Conservation (phyloP, 2,888 invertebrate genomes). For the Caenorhabditis virilis region DNA sequence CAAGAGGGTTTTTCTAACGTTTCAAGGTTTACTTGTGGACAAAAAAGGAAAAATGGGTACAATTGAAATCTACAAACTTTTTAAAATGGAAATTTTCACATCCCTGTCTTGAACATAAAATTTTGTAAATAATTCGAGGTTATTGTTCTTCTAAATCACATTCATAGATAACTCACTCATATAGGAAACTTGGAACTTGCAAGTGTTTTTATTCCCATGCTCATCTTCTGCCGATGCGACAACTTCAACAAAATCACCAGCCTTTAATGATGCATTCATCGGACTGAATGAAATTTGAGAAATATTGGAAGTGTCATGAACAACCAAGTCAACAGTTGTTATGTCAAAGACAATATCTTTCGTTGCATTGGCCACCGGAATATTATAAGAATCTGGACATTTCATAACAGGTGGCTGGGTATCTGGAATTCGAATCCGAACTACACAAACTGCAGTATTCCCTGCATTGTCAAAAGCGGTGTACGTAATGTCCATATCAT, state of each 20-base stretch:
- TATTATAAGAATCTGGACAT: constrained; percentile 67
- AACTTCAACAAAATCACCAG: constrained; percentile 47
- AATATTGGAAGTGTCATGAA: constrained; percentile 68
- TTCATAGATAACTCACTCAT: too few species aligned
- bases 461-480: constrained; percentile 96
- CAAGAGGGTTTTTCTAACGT: too few species aligned
- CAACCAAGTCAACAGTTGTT: constrained; percentile 58
- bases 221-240: constrained; percentile 63
- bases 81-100: too few species aligned
- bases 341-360: constrained; percentile 62
- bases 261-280: constrained; percentile 47
- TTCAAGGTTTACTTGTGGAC: too few species aligned
- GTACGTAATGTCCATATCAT: constrained; percentile 74
- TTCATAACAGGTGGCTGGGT: constrained; percentile 67
- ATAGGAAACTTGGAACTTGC: constrained; percentile 68
- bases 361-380: constrained; percentile 53
- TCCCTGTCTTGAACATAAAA: too few species aligned
- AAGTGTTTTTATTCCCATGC: constrained; percentile 64
- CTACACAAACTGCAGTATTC: constrained; percentile 94
- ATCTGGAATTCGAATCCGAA: constrained; percentile 78
- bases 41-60: too few species aligned
- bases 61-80: too few species aligned
- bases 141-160: too few species aligned
- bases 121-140: too few species aligned
- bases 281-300: constrained; percentile 62